Evolutionary conservation across 2,888 invertebrate genomes (phyloP).

Genomic region (Mesorhabditis spiculigera): DNA sequence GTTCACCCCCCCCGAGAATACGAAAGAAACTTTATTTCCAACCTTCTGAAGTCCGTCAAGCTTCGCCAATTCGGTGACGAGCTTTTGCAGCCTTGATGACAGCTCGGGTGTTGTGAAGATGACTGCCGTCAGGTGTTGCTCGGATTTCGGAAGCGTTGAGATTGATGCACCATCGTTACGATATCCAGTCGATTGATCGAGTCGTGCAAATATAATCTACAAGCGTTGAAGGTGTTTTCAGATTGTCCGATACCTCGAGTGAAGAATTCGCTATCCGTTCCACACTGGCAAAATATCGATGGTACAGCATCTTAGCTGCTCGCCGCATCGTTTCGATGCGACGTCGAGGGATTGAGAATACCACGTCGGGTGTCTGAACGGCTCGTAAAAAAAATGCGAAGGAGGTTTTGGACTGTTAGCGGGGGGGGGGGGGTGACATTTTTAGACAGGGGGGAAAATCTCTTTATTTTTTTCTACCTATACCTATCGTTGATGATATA

Average conservation of each 20-base stretch:
- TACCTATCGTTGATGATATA: no score
- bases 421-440: no score
- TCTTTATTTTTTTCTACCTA: no score
- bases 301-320: constrained; percentile 17
- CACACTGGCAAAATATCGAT: constrained; percentile 24
- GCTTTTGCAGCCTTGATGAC: constrained; percentile 4
- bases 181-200: not conserved
- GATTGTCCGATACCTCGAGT: constrained; percentile 11
- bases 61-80: not conserved
- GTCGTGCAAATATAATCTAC: not conserved
- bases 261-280: constrained; percentile 21
- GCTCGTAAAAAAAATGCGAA: no score
- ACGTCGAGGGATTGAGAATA: constrained; percentile 10
- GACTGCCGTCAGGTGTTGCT: not conserved
- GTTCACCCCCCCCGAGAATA: no score
- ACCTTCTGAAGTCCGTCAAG: not conserved
- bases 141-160: not conserved
- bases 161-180: not conserved
- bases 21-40: not conserved
- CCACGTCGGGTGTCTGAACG: constrained; percentile 14
- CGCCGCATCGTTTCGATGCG: constrained; percentile 18
- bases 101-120: not conserved
- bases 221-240: not conserved
- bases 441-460: no score
- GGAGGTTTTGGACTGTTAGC: no score